Conservation (phyloP, 2,113 vertebrate species). For the Garra rufa region DNA sequence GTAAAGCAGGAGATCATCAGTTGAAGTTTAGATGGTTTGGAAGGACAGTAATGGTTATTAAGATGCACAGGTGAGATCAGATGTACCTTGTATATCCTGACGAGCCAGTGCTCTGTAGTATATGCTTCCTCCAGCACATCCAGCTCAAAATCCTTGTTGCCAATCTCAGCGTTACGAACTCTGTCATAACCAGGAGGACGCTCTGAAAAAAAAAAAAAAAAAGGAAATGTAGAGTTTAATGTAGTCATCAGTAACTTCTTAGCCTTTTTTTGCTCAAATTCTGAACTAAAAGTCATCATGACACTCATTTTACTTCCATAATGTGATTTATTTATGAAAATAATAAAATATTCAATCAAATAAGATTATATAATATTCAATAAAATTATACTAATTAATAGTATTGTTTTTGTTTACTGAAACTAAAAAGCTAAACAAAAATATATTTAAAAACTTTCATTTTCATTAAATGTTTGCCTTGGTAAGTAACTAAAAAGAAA, state of each 20-base stretch:
- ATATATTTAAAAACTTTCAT: too few relatives aligned
- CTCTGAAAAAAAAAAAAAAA: slow-evolving; percentile 75
- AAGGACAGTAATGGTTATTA: neutral
- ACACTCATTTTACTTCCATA: neutral
- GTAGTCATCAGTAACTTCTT: neutral
- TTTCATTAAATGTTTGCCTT: too few relatives aligned
- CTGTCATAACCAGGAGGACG: slow-evolving; percentile 97
- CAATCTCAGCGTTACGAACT: slow-evolving; percentile 96
- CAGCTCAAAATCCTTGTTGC: slow-evolving; percentile 99
- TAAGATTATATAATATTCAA: neutral
- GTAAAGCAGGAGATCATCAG: neutral
- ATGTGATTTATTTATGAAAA: neutral
- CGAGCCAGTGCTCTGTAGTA: slow-evolving; percentile 98
- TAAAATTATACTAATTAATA: too few relatives aligned
- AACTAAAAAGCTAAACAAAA: too few relatives aligned
- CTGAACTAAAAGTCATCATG: neutral
- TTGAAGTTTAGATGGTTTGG: neutral
- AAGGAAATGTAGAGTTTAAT: neutral
- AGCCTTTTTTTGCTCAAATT: neutral
- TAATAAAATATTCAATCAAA: neutral
- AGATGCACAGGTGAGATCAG: neutral
- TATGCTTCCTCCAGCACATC: slow-evolving; percentile 98
- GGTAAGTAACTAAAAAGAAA: too few relatives aligned
- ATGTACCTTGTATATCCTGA: slow-evolving; percentile 97
- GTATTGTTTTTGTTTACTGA: too few relatives aligned